Conservation (phyloP, 2,113 vertebrate species). For the Brachyhypopomus occidentalis region DNA sequence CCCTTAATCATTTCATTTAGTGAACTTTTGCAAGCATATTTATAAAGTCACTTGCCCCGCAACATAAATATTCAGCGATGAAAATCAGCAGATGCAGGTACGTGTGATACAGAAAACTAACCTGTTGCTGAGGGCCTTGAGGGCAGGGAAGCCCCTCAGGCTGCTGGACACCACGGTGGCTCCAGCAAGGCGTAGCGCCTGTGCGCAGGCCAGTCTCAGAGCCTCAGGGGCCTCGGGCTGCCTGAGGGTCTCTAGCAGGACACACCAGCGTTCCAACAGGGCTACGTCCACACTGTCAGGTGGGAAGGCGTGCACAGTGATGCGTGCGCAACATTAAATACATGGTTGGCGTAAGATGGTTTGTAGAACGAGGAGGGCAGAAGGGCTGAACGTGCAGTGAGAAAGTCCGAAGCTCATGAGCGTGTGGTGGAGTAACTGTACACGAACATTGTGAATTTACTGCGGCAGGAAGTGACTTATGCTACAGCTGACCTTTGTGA, state of each 20-base stretch:
- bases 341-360: no score
- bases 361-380: no score
- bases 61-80: not conserved
- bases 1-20: not conserved
- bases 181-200: conserved; percentile 71
- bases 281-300: conserved; percentile 54
- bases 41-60: not conserved
- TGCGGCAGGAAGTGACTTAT: not conserved
- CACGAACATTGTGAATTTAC: not conserved
- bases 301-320: conserved; percentile 15
- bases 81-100: no score
- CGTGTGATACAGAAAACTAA: conserved; percentile 48
- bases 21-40: not conserved
- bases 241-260: conserved; percentile 69
- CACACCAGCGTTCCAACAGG: conserved; percentile 72
- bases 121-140: conserved; percentile 68
- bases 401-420: no score
- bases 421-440: not conserved
- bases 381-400: no score
- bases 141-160: not conserved
- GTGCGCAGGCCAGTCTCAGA: conserved; percentile 77
- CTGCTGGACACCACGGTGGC: conserved; percentile 55
- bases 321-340: no score
- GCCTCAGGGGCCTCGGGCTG: conserved; percentile 63
- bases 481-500: conserved; percentile 51